phyloP scores from a whole-genome alignment of 2,888 invertebrate genomes.

The Dicyrtoma fusca region DNA sequence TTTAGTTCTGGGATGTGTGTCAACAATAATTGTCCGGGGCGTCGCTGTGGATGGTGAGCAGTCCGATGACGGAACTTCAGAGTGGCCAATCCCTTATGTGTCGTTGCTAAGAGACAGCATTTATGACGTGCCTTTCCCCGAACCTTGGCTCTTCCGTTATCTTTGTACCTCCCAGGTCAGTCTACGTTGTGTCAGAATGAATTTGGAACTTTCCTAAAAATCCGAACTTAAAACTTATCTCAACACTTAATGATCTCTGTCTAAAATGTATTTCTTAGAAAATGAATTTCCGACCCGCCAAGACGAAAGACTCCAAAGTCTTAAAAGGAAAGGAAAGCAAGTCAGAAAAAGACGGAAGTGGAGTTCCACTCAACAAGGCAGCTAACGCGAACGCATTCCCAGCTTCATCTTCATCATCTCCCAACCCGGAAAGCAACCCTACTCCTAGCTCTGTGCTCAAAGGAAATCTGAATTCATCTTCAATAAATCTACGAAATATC shows the following conservation, averaged over 20 bases:
- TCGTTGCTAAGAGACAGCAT: conserved; percentile 38
- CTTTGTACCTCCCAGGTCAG: conserved; percentile 49
- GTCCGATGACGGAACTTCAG: conserved; percentile 74
- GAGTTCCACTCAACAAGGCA: background rate
- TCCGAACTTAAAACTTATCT: too few relatives aligned
- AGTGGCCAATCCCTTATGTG: conserved; percentile 51
- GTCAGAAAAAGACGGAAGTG: conserved; percentile 16
- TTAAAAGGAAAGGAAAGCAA: background rate
- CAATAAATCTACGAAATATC: conserved; percentile 41
- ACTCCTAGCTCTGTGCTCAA: background rate
- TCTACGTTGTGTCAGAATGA: too few relatives aligned
- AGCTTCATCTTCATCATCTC: too few relatives aligned
- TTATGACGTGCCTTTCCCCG: conserved; percentile 49
- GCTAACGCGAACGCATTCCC: too few relatives aligned
- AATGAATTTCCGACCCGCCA: conserved; percentile 29
- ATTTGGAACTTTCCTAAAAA: too few relatives aligned
- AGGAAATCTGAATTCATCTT: background rate
- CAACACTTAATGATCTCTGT: too few relatives aligned
- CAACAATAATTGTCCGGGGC: conserved; percentile 82
- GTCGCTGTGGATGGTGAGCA: conserved; percentile 88
- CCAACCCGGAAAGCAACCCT: too few relatives aligned
- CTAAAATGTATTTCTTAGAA: too few relatives aligned
- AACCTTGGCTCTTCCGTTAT: conserved; percentile 52
- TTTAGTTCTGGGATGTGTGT: conserved; percentile 80
- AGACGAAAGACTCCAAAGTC: too few relatives aligned